A percentile compares a stretch with the other conserved stretches of the same genome.
phyloP scores from a whole-genome alignment of 2,888 invertebrate species.

The Serripes groenlandicus region DNA sequence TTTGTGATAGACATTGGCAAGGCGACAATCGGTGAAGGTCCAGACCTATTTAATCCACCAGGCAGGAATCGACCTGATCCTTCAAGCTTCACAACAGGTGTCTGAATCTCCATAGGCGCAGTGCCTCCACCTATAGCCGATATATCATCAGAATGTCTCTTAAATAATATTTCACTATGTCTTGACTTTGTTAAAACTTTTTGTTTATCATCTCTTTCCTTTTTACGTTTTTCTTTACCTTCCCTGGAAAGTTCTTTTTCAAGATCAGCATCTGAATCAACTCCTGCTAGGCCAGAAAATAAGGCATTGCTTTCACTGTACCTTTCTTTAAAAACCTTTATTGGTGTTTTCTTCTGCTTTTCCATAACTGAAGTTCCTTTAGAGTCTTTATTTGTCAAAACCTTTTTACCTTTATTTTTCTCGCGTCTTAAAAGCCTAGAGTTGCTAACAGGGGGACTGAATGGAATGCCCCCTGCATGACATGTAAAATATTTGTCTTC shows the following conservation, averaged over 20 bases:
- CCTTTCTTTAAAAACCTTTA: slow-evolving; percentile 78
- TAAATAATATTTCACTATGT: slow-evolving; percentile 73
- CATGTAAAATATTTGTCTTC: slow-evolving; percentile 48
- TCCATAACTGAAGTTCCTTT: slow-evolving; percentile 63
- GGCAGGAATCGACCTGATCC: slow-evolving; percentile 73
- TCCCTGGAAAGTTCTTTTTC: slow-evolving; percentile 70
- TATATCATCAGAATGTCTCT: slow-evolving; percentile 74
- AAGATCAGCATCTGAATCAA: slow-evolving; percentile 80
- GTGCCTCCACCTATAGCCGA: slow-evolving; percentile 58
- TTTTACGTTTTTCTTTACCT: slow-evolving; percentile 73
- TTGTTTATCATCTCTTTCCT: slow-evolving; percentile 76
- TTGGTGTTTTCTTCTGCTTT: slow-evolving; percentile 57
- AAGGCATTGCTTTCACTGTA: slow-evolving; percentile 72
- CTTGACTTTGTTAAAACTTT: slow-evolving; percentile 72
- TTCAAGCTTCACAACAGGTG: slow-evolving; percentile 70
- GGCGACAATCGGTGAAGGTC: slow-evolving; percentile 34
- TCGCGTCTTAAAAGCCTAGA: slow-evolving; percentile 72
- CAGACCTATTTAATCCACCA: slow-evolving; percentile 21
- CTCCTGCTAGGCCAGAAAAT: slow-evolving; percentile 74
- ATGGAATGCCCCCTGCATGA: slow-evolving; percentile 56
- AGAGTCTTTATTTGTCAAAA: slow-evolving; percentile 65
- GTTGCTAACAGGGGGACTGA: slow-evolving; percentile 74
- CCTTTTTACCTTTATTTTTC: slow-evolving; percentile 61
- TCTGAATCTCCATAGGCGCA: slow-evolving; percentile 68
- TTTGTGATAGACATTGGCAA: slow-evolving; percentile 10